phyloP scores from a whole-genome alignment of 53 echinoderm and acorn worm species.

The Zoroaster sp. region DNA sequence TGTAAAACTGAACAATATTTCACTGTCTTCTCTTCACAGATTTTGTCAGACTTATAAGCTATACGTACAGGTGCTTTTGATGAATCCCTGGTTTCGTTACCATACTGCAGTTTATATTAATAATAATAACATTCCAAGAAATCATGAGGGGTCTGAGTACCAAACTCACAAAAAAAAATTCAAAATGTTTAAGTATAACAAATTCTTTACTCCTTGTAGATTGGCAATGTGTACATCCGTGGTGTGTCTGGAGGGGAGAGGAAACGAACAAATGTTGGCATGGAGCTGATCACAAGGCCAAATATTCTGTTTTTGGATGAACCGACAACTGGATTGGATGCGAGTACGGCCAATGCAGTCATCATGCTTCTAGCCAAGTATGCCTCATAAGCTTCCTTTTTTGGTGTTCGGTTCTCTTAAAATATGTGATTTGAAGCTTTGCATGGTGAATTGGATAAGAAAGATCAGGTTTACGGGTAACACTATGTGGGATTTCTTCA shows the following conservation, averaged over 20 bases:
- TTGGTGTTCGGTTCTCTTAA: not conserved
- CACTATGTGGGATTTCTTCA: not conserved
- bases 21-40: too few species aligned
- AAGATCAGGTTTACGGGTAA: not conserved
- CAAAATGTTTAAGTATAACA: too few species aligned
- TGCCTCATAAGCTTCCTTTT: not conserved
- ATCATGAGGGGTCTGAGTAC: not conserved
- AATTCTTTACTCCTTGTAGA: constrained; percentile 32
- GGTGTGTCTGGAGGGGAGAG: constrained; percentile 94
- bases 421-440: not conserved
- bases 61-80: too few species aligned
- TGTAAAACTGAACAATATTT: too few species aligned
- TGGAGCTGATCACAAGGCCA: constrained; percentile 91
- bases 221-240: constrained; percentile 82
- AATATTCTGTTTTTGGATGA: constrained; percentile 83
- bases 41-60: too few species aligned
- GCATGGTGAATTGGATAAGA: not conserved
- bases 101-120: too few species aligned
- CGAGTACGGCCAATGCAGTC: constrained; percentile 79
- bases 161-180: too few species aligned
- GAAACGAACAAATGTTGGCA: constrained; percentile 89
- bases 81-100: too few species aligned
- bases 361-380: constrained; percentile 69
- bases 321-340: constrained; percentile 88
- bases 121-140: not conserved